A percentile compares a stretch with the other conserved stretches of the same genome.
Evolutionary conservation across 2,888 invertebrate genomes (phyloP).

Genomic region (Aproaerema taeniolella): DNA sequence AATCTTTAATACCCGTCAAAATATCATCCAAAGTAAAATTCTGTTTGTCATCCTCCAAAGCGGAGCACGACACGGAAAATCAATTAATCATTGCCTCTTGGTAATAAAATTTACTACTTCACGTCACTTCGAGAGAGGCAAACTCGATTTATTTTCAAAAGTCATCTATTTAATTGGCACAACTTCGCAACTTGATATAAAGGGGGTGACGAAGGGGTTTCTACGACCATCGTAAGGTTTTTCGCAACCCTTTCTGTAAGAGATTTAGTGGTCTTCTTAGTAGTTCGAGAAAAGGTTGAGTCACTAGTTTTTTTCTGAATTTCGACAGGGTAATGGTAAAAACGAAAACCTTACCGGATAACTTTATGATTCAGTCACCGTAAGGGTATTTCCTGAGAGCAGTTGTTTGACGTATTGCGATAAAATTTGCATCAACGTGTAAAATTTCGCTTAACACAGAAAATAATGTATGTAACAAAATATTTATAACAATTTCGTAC

Average conservation of each 20-base stretch:
- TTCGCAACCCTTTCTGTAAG: conserved; percentile 25
- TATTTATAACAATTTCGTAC: too few relatives aligned
- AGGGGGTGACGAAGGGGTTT: conserved; percentile 12
- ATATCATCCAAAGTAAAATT: conserved; percentile 18
- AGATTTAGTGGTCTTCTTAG: conserved; percentile 16
- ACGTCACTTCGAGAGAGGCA: conserved; percentile 22
- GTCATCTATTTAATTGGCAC: conserved; percentile 49
- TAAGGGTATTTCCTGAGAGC: too few relatives aligned
- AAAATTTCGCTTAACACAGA: too few relatives aligned
- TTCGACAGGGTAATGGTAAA: too few relatives aligned
- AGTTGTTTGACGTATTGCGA: too few relatives aligned
- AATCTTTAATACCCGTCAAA: too few relatives aligned
- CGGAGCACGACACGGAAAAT: conserved; percentile 24
- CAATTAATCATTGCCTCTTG: conserved; percentile 36
- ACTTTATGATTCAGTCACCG: too few relatives aligned
- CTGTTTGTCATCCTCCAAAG: conserved; percentile 30
- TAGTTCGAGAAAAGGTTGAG: background rate
- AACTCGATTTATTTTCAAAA: conserved; percentile 43
- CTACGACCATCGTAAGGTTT: conserved; percentile 29
- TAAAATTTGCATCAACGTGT: too few relatives aligned
- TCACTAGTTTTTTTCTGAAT: too few relatives aligned
- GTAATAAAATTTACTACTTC: conserved; percentile 32
- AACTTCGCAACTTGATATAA: conserved; percentile 30
- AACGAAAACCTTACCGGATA: too few relatives aligned
- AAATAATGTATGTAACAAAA: too few relatives aligned